These are phyloP conservation scores for Percopsis transmontana DNA, from an alignment of 2,113 vertebrate species.

Conservation along the genomic window DNA sequence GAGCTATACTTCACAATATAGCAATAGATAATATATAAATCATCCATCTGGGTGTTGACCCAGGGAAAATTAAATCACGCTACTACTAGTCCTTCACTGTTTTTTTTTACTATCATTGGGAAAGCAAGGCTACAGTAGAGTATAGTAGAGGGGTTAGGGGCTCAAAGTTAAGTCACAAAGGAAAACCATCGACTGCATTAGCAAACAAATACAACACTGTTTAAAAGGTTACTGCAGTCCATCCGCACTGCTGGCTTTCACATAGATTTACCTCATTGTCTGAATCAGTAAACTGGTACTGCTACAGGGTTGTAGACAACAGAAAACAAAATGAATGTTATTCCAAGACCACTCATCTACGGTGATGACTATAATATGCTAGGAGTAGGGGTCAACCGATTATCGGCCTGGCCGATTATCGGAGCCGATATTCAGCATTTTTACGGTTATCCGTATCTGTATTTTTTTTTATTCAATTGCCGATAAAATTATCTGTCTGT, in stretches of 20 bases:
- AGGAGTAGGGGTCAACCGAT: no score
- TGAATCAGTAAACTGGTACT: slow-evolving; percentile 99
- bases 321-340: slow-evolving; percentile 82
- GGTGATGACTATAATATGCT: neutral
- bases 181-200: slow-evolving; percentile 66
- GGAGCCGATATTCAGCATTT: no score
- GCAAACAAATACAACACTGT: slow-evolving; percentile 82
- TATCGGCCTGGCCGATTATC: no score
- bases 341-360: slow-evolving; percentile 64
- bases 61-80: slow-evolving; percentile 26
- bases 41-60: slow-evolving; percentile 7
- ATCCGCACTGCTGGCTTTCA: slow-evolving; percentile 78
- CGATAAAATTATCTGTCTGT: no score
- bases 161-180: slow-evolving; percentile 21
- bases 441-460: no score
- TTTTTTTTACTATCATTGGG: slow-evolving; percentile 29
- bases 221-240: slow-evolving; percentile 78
- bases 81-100: slow-evolving; percentile 22
- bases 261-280: slow-evolving; percentile 93
- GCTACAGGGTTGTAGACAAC: slow-evolving; percentile 88
- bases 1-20: slow-evolving; percentile 26
- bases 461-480: no score
- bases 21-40: no score
- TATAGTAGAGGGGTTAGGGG: slow-evolving; percentile 26
- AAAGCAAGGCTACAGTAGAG: slow-evolving; percentile 34